These are phyloP conservation scores for Bombus polaris DNA, from an alignment of 1,140 invertebrate genomes.

Conservation along the genomic window DNA sequence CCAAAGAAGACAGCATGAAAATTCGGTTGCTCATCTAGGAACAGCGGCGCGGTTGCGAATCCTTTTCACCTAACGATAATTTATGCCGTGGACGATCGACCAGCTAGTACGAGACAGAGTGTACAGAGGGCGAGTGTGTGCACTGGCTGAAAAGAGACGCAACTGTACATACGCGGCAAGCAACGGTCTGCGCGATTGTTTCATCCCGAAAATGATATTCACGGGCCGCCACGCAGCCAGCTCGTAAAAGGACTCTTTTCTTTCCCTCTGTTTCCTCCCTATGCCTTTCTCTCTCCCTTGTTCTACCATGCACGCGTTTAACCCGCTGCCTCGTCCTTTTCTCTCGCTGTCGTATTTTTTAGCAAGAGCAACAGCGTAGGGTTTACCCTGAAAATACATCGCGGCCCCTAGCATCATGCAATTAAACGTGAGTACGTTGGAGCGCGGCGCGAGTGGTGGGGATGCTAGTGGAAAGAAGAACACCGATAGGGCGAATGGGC, in stretches of 20 bases:
- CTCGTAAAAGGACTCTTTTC: conserved; percentile 31
- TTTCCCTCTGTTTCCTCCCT: background rate
- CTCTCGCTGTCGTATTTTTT: conserved; percentile 45
- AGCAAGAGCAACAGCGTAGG: conserved; percentile 49
- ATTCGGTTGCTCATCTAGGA: background rate
- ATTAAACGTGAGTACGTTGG: conserved; percentile 55
- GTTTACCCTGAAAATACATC: conserved; percentile 66
- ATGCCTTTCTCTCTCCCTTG: background rate
- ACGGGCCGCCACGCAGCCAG: conserved; percentile 34
- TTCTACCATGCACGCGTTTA: background rate
- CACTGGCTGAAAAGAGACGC: conserved; percentile 26
- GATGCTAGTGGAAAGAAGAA: background rate
- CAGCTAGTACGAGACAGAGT: background rate
- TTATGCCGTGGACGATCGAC: conserved; percentile 1
- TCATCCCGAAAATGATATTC: conserved; percentile 72
- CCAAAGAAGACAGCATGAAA: background rate
- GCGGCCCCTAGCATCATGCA: conserved; percentile 56
- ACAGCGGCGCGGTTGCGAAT: background rate
- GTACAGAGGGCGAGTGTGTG: background rate
- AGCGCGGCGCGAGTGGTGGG: background rate
- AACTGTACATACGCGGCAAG: conserved; percentile 17
- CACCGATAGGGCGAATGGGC: too few relatives aligned
- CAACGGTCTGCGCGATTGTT: conserved; percentile 60
- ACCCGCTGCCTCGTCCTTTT: background rate
- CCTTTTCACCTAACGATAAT: conserved; percentile 14